Percentiles rank a stretch among this genome's conserved stretches.
Evolutionary conservation across 2,888 invertebrate genomes (phyloP).

Genomic region (Drosophila nigritarsus): DNA sequence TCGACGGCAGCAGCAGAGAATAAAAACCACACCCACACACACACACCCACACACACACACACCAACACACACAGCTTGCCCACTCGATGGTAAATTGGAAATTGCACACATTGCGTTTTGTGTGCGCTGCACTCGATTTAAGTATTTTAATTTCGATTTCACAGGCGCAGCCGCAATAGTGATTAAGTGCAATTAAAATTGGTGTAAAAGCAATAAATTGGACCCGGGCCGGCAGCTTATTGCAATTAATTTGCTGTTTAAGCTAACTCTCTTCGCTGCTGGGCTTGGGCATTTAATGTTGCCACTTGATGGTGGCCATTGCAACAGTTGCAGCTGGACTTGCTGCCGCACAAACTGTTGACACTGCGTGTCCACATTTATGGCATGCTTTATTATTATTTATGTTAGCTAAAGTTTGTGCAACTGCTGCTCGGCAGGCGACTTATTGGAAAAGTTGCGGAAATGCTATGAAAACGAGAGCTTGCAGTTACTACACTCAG

Average conservation of each 20-base stretch:
- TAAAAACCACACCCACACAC: constrained; percentile 14
- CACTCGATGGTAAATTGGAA: constrained; percentile 23
- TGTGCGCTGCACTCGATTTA: constrained; percentile 29
- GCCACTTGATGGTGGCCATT: background rate
- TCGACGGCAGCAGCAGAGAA: constrained; percentile 14
- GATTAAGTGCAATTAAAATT: constrained; percentile 15
- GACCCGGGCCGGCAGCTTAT: background rate
- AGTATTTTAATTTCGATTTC: constrained; percentile 23
- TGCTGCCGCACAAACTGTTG: constrained; percentile 8
- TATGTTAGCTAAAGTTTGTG: constrained; percentile 29
- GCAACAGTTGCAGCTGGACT: constrained; percentile 9
- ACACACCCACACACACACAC: background rate
- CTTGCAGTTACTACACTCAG: background rate
- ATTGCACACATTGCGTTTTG: constrained; percentile 28
- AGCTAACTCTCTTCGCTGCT: background rate
- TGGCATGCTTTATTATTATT: constrained; percentile 33
- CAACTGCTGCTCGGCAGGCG: constrained; percentile 6
- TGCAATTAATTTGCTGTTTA: background rate
- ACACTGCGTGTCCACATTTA: constrained; percentile 34
- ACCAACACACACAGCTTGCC: background rate
- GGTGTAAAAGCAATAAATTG: background rate
- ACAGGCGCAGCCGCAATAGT: background rate
- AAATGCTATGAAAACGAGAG: constrained; percentile 5
- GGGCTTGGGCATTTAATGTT: constrained; percentile 28
- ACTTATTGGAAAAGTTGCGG: constrained; percentile 44